Evolutionary conservation across 2,888 invertebrate genomes (phyloP), one percentile per base, ranked within the genome.

Genomic region (Lithodes maja): DNA sequence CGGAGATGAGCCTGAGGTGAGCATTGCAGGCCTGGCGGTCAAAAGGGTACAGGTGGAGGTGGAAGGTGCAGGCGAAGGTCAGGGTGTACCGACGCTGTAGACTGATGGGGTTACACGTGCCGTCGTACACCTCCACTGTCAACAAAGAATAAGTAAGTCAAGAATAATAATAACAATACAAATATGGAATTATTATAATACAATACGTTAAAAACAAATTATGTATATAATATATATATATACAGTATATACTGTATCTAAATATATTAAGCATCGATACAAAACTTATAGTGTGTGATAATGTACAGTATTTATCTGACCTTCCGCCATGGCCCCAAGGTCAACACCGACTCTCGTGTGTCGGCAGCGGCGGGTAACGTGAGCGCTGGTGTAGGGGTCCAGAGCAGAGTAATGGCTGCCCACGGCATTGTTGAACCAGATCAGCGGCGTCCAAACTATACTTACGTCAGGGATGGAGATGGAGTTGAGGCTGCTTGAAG

Each of bases 41-140:
- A 61, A 91, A 91, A 2, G 91, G 91, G 54, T 91, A 91, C 49
- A 90, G 78, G 17, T 86, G 71, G 9, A 91, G 84, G 78, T 88
- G 74, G 68, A 90, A 91, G 55, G 79, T 53, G 68, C 91, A 91
- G 15, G 77, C 15, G 84, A 90, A 91, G 33, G 17, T 61, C 17
- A 85, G 83, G 54, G 77, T 90, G 86, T 91, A 91, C 52, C 83
- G 81, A 7, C 89, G 79, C 5, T 50, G 77, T 54, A 91, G 15
- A 17, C 33, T 71, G 53, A 91, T 50, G 53, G 90, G 83, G 71
- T 88, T 91, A n/a, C 88, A 89, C 1, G 53, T 50, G 1, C 91
- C 91, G 2, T 33, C 54, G 68, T 83, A 90, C 54, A 90, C 55
- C 49, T 85, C 75, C 9, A 89, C 86, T 89, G 83, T 69, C 3